These are phyloP conservation scores for Henricia sp. DNA, from an alignment of 53 echinoderm and acorn worm genomes.

Conservation along the genomic window DNA sequence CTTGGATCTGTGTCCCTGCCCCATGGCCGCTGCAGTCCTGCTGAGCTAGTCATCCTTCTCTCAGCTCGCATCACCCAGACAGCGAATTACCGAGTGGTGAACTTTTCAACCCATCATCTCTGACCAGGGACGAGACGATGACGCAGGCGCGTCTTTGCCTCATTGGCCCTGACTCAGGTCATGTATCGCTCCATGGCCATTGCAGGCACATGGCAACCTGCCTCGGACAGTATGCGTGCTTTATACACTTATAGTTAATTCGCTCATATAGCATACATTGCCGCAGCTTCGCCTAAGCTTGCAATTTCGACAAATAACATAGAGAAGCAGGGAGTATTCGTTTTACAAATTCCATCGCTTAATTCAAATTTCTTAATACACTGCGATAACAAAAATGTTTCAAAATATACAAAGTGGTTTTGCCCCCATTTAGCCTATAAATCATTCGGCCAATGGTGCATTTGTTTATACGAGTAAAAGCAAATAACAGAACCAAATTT, in stretches of 20 bases:
- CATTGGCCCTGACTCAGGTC: slow-evolving; percentile 48
- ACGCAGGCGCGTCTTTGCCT: slow-evolving; percentile 16
- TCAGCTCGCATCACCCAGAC: slow-evolving; percentile 52
- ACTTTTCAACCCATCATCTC: slow-evolving; percentile 54
- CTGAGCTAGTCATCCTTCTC: background rate
- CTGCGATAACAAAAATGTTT: too few species aligned
- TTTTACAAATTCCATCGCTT: too few species aligned
- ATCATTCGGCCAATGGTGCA: too few species aligned
- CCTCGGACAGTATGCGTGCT: slow-evolving; percentile 11
- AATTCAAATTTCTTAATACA: too few species aligned
- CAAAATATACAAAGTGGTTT: too few species aligned
- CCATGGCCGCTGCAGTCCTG: too few species aligned
- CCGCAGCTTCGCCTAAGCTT: background rate
- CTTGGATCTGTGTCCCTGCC: too few species aligned
- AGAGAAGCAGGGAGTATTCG: too few species aligned
- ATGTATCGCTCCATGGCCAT: slow-evolving; percentile 12
- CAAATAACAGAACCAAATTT: too few species aligned
- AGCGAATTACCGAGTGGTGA: slow-evolving; percentile 46
- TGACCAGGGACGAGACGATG: slow-evolving; percentile 11
- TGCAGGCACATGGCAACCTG: slow-evolving; percentile 41
- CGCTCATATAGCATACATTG: background rate
- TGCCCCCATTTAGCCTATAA: too few species aligned
- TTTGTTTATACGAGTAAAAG: too few species aligned
- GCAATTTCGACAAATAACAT: slow-evolving; percentile 29
- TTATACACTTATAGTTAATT: slow-evolving; percentile 51